These are phyloP conservation scores for Acrocera orbiculus DNA, from an alignment of 2,888 invertebrate genomes.

Conservation along the genomic window DNA sequence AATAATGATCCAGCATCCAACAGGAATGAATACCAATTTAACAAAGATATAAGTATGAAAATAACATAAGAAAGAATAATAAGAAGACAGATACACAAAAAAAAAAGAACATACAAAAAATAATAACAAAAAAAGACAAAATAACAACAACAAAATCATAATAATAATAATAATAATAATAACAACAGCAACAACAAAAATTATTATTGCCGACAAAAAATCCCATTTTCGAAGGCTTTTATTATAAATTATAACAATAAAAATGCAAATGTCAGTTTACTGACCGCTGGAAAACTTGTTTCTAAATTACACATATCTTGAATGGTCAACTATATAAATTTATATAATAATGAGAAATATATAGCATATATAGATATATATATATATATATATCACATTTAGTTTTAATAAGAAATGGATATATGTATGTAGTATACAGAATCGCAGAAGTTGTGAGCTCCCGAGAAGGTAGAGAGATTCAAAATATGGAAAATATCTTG, in stretches of 20 bases:
- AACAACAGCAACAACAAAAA: constrained; percentile 1
- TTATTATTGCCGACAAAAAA: constrained; percentile 8
- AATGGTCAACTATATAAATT: neutral
- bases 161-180: neutral
- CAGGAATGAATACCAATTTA: too few species aligned
- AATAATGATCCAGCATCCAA: too few species aligned
- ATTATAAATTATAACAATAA: constrained; percentile 13
- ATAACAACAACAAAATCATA: neutral
- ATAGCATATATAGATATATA: neutral
- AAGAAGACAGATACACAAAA: neutral
- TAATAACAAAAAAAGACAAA: neutral
- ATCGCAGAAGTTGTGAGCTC: too few species aligned
- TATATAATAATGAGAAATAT: neutral
- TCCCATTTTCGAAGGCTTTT: constrained; percentile 8
- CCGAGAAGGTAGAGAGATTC: too few species aligned
- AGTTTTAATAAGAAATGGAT: too few species aligned
- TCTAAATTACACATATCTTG: constrained; percentile 7
- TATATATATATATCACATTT: neutral
- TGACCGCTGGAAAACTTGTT: constrained; percentile 12
- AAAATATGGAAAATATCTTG: too few species aligned
- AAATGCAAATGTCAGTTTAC: constrained; percentile 13
- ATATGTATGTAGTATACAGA: neutral
- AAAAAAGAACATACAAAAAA: neutral
- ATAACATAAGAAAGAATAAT: too few species aligned
- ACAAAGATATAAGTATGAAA: too few species aligned